Evolutionary conservation across 2,888 invertebrate species (phyloP), one percentile per base, ranked within the genome.

Genomic region (Noctuana brunneofusca): DNA sequence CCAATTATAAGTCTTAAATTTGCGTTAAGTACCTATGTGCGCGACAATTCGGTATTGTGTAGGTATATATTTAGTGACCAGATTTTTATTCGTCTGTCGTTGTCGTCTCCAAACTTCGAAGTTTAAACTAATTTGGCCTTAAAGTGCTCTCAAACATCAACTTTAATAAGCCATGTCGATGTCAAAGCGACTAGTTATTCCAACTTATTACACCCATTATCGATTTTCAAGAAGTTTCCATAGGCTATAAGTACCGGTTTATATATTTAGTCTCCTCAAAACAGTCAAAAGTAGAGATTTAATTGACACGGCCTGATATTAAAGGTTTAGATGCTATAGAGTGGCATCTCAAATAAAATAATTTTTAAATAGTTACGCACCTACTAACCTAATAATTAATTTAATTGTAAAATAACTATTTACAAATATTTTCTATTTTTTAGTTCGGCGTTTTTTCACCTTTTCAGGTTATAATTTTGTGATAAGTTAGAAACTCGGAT

Each of bases 201-300:
- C 38, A 41, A 38, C 38, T 54, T 54, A 53, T 53, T 53, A 53
- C 35, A 35, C 53, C 52, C 35, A 35, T 53, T 53, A 53, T 53
- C 20, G 53, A 35, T 53, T 20, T 52, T 53, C 53, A 53, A 53
- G 27, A 30, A 52, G 18, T 53, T 53, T 53, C n/a, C 53, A 53
- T 12, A 16, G 32, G 20, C 27, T 53, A 20, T 53, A 22, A 4
- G 14, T 32, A 50, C 30, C 32, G 32, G 52, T 32, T 12, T 53
- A 11, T 18, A 30, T 30, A 52, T 30, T 30, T 69, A 49, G 22
- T 49, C 14, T 1, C 9, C 2, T 48, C 6, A 9, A 20, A 18
- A n/a, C n/a, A 3, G 20, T 8, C 18, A 46, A 11, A 18, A 18
- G 38, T 1, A 5, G 38, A 38, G 9, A 32, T 38, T 38, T 6